Conservation (phyloP, 2,113 vertebrate species). For the Salminus brasiliensis region DNA sequence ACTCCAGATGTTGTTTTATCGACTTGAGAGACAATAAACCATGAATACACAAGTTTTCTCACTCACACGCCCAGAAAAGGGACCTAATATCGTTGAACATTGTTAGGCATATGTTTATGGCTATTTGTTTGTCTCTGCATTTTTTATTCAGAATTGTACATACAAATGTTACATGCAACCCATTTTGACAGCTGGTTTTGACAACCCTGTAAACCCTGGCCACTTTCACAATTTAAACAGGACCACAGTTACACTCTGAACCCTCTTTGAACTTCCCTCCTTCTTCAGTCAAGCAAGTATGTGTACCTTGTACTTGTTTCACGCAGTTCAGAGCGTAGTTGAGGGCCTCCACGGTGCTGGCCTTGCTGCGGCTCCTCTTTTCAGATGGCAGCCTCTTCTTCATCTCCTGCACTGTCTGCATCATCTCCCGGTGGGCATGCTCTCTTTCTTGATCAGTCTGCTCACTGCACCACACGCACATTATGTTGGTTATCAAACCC, state of each 20-base stretch:
- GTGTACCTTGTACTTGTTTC: constrained; percentile 84
- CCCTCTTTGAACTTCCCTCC: background rate
- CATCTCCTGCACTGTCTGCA: constrained; percentile 84
- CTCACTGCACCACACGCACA: constrained; percentile 59
- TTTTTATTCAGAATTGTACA: too few species aligned
- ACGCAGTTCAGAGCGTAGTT: constrained; percentile 87
- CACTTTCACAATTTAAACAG: background rate
- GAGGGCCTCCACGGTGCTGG: constrained; percentile 83
- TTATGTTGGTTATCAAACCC: background rate
- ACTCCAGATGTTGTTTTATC: background rate
- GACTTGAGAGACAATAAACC: too few species aligned
- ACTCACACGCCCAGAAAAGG: too few species aligned
- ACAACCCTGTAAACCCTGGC: background rate
- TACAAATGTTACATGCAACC: too few species aligned
- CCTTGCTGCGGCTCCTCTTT: constrained; percentile 76
- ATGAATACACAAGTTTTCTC: too few species aligned
- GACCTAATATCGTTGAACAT: too few species aligned
- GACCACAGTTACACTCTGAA: background rate
- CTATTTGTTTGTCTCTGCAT: too few species aligned
- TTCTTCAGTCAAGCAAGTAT: background rate
- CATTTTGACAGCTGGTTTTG: background rate
- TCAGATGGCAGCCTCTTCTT: constrained; percentile 83
- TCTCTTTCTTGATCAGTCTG: constrained; percentile 59
- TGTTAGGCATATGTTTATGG: too few species aligned
- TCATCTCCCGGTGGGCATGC: constrained; percentile 76